Percentiles rank a stretch among this genome's conserved stretches.
Evolutionary conservation across 2,888 invertebrate genomes (phyloP).

Genomic region (Carabus problematicus): DNA sequence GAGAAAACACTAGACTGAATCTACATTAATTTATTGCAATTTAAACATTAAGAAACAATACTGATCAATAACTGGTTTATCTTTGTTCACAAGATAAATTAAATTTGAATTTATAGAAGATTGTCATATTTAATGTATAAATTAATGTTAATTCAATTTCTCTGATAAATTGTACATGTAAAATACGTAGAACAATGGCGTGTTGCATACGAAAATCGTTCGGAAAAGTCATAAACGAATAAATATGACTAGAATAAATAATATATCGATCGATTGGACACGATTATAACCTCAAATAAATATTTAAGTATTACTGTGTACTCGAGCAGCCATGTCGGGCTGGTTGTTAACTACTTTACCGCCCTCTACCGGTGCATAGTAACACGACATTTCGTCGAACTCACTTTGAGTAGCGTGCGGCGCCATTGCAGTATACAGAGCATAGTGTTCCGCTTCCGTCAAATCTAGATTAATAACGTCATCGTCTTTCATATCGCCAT

Average conservation of each 20-base stretch:
- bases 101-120: no score
- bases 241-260: conserved; percentile 33
- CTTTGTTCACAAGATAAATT: no score
- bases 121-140: no score
- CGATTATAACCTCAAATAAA: background rate
- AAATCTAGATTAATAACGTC: conserved; percentile 67
- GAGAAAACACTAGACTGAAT: no score
- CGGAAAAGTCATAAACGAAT: background rate
- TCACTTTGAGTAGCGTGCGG: conserved; percentile 87
- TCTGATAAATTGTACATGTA: no score
- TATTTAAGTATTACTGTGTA: conserved; percentile 32
- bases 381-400: conserved; percentile 87
- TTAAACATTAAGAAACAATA: no score
- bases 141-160: no score
- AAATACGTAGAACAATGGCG: no score
- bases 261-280: conserved; percentile 4
- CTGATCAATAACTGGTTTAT: no score
- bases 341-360: conserved; percentile 66
- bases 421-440: conserved; percentile 84
- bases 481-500: conserved; percentile 54
- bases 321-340: conserved; percentile 20
- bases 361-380: conserved; percentile 84
- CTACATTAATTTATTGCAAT: no score
- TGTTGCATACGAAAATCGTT: no score
- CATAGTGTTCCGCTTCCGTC: conserved; percentile 88